A percentile compares a stretch with the other conserved stretches of the same genome.
These are phyloP conservation scores for Melanerpes formicivorus DNA, from an alignment of 2,113 vertebrate species.

Conservation along the genomic window DNA sequence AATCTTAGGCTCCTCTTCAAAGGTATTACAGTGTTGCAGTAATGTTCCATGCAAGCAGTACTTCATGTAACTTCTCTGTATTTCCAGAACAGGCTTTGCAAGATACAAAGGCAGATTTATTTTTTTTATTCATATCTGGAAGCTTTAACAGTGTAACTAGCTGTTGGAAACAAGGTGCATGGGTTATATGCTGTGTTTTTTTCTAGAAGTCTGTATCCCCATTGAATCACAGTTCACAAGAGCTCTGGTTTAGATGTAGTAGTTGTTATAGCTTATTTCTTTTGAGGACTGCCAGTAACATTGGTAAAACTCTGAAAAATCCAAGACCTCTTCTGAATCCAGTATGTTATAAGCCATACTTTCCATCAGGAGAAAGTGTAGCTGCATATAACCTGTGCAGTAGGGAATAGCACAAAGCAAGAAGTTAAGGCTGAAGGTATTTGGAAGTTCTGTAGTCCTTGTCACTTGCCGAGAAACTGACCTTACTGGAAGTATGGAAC, in stretches of 20 bases:
- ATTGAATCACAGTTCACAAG: background rate
- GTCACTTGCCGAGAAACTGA: background rate
- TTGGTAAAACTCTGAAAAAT: background rate
- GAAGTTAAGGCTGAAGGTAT: background rate
- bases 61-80: background rate
- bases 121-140: background rate
- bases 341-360: background rate
- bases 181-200: background rate
- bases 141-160: background rate
- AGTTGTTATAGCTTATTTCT: background rate
- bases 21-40: background rate
- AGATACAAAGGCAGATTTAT: background rate
- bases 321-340: background rate
- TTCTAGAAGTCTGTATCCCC: background rate
- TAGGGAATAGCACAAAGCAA: background rate
- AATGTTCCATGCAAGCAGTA: background rate
- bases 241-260: background rate
- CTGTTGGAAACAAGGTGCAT: background rate
- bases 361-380: background rate
- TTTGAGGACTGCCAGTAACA: background rate
- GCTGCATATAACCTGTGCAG: background rate
- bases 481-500: background rate
- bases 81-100: background rate
- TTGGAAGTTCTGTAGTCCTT: background rate
- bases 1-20: background rate